phyloP scores from a whole-genome alignment of 2,888 invertebrate genomes.

The Ectemnius continuus region DNA sequence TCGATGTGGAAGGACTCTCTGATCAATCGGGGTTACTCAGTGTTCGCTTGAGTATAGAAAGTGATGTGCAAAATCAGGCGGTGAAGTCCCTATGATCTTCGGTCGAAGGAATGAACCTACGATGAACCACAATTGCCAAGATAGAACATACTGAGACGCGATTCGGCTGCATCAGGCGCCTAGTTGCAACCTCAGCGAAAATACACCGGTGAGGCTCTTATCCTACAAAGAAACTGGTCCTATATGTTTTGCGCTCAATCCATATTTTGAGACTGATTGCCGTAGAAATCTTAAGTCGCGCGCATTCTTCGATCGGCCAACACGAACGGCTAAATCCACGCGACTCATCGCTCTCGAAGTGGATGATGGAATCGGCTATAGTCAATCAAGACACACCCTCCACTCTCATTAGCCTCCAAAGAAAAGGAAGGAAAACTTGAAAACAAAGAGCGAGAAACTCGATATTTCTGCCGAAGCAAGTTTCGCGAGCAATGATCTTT shows the following conservation, averaged over 20 bases:
- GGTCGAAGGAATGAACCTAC: slow-evolving; percentile 4
- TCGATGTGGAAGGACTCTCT: no score
- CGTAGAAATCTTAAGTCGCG: slow-evolving; percentile 41
- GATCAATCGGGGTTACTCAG: no score
- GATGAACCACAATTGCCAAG: background rate
- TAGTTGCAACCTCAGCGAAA: background rate
- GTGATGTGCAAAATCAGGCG: no score
- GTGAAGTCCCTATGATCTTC: slow-evolving; percentile 3
- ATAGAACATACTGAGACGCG: background rate
- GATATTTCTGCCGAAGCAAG: background rate
- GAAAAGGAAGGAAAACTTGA: background rate
- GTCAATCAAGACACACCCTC: background rate
- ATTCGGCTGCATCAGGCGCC: background rate
- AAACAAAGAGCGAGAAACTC: slow-evolving; percentile 9
- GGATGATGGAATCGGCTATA: slow-evolving; percentile 5
- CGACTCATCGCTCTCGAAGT: slow-evolving; percentile 1
- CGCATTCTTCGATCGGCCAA: slow-evolving; percentile 26
- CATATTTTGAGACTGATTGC: slow-evolving; percentile 58
- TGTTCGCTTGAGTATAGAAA: no score
- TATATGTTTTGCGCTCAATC: slow-evolving; percentile 45
- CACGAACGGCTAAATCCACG: slow-evolving; percentile 18
- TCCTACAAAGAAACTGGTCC: slow-evolving; percentile 18
- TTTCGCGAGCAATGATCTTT: slow-evolving; percentile 21
- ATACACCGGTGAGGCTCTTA: slow-evolving; percentile 23
- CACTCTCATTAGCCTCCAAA: background rate